phyloP scores from a whole-genome alignment of 2,797 vertebrate genomes.

The Sebastes oblongus region DNA sequence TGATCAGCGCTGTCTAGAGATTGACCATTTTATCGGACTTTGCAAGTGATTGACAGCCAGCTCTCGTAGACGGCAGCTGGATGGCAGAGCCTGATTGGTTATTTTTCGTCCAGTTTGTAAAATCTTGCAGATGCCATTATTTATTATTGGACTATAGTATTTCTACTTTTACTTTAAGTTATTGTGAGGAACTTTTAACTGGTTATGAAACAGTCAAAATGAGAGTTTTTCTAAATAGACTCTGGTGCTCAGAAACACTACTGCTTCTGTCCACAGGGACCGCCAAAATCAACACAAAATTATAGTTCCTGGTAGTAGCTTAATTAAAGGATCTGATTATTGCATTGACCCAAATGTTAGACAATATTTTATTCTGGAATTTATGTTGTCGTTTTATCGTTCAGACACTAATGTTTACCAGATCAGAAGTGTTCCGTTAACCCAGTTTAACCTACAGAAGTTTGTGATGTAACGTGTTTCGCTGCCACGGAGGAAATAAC shows the following conservation, averaged over 20 bases:
- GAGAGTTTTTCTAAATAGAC: neutral
- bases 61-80: too few species aligned
- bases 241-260: neutral
- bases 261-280: neutral
- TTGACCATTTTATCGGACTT: too few species aligned
- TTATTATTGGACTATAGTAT: neutral
- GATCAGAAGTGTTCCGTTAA: neutral
- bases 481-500: neutral
- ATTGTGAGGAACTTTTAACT: neutral
- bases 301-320: neutral
- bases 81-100: too few species aligned
- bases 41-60: too few species aligned
- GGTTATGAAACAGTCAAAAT: too few species aligned
- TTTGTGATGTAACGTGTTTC: neutral
- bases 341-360: neutral
- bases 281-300: neutral
- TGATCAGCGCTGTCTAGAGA: too few species aligned
- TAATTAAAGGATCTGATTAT: neutral
- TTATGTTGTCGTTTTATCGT: neutral
- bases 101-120: too few species aligned
- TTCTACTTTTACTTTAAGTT: neutral
- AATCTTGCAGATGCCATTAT: too few species aligned
- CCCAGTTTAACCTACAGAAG: neutral
- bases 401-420: neutral
- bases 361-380: neutral